These are phyloP conservation scores for Brenthis daphne DNA, from an alignment of 2,888 invertebrate species.

Conservation along the genomic window DNA sequence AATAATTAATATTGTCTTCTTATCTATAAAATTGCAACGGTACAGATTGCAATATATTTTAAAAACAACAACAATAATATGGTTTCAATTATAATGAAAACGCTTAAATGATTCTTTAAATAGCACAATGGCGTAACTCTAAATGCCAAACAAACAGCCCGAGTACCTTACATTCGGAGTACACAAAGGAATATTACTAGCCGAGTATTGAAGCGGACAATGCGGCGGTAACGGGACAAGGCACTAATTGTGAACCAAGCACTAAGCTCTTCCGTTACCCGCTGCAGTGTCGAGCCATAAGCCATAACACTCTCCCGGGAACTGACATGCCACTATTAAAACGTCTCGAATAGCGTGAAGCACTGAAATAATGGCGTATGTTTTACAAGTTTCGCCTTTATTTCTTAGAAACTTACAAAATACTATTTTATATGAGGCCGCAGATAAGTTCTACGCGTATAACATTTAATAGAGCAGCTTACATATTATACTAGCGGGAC, in stretches of 20 bases:
- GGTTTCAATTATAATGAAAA: too few species aligned
- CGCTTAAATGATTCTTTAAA: constrained; percentile 28
- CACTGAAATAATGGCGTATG: constrained; percentile 31
- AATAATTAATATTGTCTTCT: too few species aligned
- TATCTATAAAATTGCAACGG: too few species aligned
- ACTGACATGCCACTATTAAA: constrained; percentile 47
- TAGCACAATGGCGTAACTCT: constrained; percentile 44
- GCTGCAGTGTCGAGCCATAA: constrained; percentile 46
- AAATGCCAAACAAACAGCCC: constrained; percentile 63
- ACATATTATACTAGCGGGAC: constrained; percentile 20
- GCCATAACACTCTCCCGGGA: constrained; percentile 50
- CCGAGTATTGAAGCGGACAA: constrained; percentile 71
- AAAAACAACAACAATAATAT: too few species aligned
- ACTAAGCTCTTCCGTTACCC: constrained; percentile 70
- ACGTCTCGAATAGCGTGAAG: constrained; percentile 39
- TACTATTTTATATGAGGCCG: constrained; percentile 8
- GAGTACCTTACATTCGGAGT: constrained; percentile 65
- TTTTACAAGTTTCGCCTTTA: constrained; percentile 29
- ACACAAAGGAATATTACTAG: constrained; percentile 72
- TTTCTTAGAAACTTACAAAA: constrained; percentile 28
- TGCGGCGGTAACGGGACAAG: constrained; percentile 74
- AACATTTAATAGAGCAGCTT: constrained; percentile 25
- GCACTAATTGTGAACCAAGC: constrained; percentile 74
- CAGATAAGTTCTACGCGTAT: constrained; percentile 1
- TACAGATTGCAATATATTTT: too few species aligned